A percentile compares a stretch with the other conserved stretches of the same genome.
phyloP scores from a whole-genome alignment of 2,888 invertebrate species.

The Petrolisthes manimaculis region DNA sequence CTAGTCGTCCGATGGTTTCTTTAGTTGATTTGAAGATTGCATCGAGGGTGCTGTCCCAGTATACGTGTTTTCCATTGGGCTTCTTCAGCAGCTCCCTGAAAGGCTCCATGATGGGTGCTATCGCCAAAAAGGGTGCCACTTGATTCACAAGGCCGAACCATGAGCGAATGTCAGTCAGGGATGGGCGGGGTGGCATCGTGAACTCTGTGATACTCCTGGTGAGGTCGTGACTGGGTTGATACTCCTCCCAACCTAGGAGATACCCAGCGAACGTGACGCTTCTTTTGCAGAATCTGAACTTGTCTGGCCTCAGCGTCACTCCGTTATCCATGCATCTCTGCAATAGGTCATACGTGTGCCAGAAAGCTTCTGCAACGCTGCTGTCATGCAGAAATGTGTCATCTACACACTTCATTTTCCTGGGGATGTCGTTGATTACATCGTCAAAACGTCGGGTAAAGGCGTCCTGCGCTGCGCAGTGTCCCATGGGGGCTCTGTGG shows the following conservation, averaged over 20 bases:
- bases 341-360: conserved; percentile 7
- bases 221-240: not conserved
- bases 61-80: not conserved
- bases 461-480: conserved; percentile 29
- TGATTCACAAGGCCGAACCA: conserved; percentile 21
- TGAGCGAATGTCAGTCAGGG: not conserved
- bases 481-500: conserved; percentile 6
- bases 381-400: not conserved
- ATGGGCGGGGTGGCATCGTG: too few relatives aligned
- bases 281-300: not conserved
- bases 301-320: not conserved
- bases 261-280: conserved; percentile 3
- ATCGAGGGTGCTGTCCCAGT: not conserved
- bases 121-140: not conserved
- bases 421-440: conserved; percentile 24
- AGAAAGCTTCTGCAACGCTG: conserved; percentile 3
- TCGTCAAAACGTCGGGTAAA: conserved; percentile 30
- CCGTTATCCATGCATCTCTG: not conserved
- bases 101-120: not conserved
- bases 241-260: conserved; percentile 29
- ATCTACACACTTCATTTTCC: conserved; percentile 22
- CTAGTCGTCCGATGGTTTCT: conserved; percentile 1
- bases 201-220: too few relatives aligned
- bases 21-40: not conserved
- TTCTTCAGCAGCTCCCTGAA: conserved; percentile 13